Percentiles rank a stretch among this genome's conserved stretches.
Conservation (phyloP, 1,140 invertebrate genomes). For the Cheumatopsyche charites region DNA sequence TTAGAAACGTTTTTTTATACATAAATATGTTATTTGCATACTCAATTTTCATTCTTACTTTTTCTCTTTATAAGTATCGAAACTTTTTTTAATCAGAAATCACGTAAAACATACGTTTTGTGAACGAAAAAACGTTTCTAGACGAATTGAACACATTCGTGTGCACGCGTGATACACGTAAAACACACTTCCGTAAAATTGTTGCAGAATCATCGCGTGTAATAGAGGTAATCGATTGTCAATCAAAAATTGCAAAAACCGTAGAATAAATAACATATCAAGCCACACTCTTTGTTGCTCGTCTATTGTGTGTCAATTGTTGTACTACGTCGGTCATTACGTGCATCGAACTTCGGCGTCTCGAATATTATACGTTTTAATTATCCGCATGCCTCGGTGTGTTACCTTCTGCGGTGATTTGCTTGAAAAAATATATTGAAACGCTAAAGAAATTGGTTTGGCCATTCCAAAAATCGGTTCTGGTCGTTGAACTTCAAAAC, state of each 20-base stretch:
- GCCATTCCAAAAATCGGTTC: constrained; percentile 32
- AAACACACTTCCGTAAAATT: constrained; percentile 32
- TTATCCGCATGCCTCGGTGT: constrained; percentile 25
- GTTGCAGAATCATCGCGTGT: constrained; percentile 43
- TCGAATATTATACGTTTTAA: constrained; percentile 32
- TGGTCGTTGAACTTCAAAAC: constrained; percentile 28
- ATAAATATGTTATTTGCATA: too few relatives aligned
- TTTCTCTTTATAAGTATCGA: not conserved
- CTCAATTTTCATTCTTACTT: too few relatives aligned
- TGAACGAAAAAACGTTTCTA: not conserved
- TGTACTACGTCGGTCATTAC: constrained; percentile 27
- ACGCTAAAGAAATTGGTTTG: constrained; percentile 26
- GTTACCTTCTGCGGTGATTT: constrained; percentile 28
- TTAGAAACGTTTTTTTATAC: too few relatives aligned
- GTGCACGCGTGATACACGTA: constrained; percentile 4
- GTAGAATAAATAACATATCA: constrained; percentile 41
- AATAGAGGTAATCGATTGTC: constrained; percentile 46
- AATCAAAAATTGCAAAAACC: constrained; percentile 43
- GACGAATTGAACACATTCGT: not conserved
- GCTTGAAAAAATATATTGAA: constrained; percentile 30
- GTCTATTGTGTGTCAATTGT: constrained; percentile 35
- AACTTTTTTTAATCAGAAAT: not conserved
- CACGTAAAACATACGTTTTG: not conserved
- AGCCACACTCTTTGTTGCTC: constrained; percentile 35
- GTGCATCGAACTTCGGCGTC: constrained; percentile 27